Conservation (phyloP, 1,140 invertebrate genomes). For the Lepidurus couesii region DNA sequence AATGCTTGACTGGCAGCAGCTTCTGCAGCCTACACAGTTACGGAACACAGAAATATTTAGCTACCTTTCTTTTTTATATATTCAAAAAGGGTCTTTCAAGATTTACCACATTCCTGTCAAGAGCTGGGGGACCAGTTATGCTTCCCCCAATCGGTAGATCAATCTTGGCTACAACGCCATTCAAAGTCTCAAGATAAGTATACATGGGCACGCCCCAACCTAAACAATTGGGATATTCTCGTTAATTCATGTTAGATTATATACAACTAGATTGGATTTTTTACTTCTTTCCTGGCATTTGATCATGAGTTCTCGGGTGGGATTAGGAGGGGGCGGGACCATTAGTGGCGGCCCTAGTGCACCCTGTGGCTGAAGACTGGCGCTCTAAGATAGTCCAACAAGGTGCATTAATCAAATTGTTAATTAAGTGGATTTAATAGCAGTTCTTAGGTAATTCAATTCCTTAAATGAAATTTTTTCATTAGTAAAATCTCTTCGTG, state of each 20-base stretch:
- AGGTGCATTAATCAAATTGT: too few relatives aligned
- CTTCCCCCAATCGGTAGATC: neutral
- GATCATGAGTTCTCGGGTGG: neutral
- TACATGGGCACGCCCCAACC: constrained; percentile 13
- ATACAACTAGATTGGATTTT: neutral
- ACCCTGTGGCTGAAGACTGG: neutral
- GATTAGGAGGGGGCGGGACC: neutral
- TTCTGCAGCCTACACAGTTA: neutral
- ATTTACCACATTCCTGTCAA: neutral
- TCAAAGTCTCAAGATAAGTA: neutral
- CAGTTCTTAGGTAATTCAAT: too few relatives aligned
- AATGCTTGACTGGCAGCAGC: constrained; percentile 4
- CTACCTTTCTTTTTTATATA: neutral
- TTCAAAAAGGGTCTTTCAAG: neutral
- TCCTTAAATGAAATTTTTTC: too few relatives aligned
- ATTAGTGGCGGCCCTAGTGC: neutral
- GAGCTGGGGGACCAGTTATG: neutral
- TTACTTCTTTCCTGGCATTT: constrained; percentile 6
- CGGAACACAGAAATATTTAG: neutral
- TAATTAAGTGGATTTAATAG: too few relatives aligned
- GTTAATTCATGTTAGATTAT: neutral
- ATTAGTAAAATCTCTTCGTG: too few relatives aligned
- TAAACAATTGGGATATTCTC: neutral
- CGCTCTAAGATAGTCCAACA: neutral
- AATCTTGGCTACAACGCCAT: neutral